Conservation (phyloP, 2,888 invertebrate genomes). For the Scaptomyza caliginosa region DNA sequence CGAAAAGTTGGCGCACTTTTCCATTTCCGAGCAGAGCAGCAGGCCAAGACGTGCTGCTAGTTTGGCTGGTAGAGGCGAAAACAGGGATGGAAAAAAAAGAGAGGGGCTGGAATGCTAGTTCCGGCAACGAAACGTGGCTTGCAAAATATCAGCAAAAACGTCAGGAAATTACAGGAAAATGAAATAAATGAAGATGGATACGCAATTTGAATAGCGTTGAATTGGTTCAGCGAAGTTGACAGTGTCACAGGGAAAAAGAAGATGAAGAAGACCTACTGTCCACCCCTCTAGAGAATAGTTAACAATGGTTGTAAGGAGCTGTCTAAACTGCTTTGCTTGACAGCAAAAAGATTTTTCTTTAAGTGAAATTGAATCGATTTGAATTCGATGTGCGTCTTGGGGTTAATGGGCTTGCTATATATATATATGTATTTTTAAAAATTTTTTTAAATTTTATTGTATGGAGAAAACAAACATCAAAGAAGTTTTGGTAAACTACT, state of each 20-base stretch:
- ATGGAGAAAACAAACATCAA: too few relatives aligned
- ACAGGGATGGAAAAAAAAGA: neutral
- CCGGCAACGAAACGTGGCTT: slow-evolving; percentile 23
- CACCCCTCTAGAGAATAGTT: neutral
- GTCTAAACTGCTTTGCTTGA: neutral
- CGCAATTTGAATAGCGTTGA: slow-evolving; percentile 77
- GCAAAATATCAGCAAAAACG: slow-evolving; percentile 68
- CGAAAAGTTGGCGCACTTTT: slow-evolving; percentile 79
- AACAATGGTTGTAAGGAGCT: slow-evolving; percentile 5
- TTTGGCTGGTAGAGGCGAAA: neutral
- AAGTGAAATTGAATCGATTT: slow-evolving; percentile 17
- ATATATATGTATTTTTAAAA: neutral
- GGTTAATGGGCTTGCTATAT: neutral
- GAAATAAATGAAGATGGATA: slow-evolving; percentile 79
- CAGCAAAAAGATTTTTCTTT: neutral
- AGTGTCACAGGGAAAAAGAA: slow-evolving; percentile 20
- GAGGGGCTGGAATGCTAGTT: slow-evolving; percentile 14
- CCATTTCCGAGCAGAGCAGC: slow-evolving; percentile 66
- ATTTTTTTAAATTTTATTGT: too few relatives aligned
- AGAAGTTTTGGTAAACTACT: too few relatives aligned
- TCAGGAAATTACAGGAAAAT: slow-evolving; percentile 79
- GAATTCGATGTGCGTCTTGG: neutral
- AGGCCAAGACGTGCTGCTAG: slow-evolving; percentile 55
- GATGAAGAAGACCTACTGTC: neutral
- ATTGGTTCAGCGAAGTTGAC: slow-evolving; percentile 65